Evolutionary conservation across 2,113 vertebrate species (phyloP).

Genomic region (Pteronura brasiliensis): DNA sequence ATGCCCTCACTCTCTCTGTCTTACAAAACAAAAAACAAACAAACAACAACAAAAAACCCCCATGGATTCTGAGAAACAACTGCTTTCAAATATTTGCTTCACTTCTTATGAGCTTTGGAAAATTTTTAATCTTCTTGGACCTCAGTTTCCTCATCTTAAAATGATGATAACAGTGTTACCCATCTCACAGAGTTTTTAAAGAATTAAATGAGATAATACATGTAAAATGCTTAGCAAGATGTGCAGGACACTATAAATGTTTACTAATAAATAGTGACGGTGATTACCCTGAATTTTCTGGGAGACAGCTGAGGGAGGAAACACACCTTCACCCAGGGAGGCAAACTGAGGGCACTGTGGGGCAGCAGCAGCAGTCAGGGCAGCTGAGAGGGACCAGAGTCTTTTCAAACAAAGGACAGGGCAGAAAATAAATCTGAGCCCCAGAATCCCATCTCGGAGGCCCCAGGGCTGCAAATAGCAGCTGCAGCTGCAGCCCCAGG

Average conservation of each 20-base stretch:
- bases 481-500: constrained; percentile 58
- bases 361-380: not conserved
- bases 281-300: not conserved
- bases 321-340: not conserved
- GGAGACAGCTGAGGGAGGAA: not conserved
- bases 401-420: constrained; percentile 42
- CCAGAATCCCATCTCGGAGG: constrained; percentile 52
- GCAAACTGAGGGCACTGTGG: not conserved
- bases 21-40: not conserved
- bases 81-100: not conserved
- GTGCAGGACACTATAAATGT: not conserved
- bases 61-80: not conserved
- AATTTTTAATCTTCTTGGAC: not conserved
- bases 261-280: not conserved
- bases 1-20: not conserved
- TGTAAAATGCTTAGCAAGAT: not conserved
- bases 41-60: not conserved
- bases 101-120: not conserved
- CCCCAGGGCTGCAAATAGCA: constrained; percentile 69
- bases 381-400: constrained; percentile 29
- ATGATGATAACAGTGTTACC: not conserved
- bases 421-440: constrained; percentile 72
- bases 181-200: not conserved
- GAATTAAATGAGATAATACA: not conserved
- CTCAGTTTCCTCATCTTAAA: not conserved